phyloP scores from a whole-genome alignment of 2,113 vertebrate species.

The Dasypus novemcinctus region DNA sequence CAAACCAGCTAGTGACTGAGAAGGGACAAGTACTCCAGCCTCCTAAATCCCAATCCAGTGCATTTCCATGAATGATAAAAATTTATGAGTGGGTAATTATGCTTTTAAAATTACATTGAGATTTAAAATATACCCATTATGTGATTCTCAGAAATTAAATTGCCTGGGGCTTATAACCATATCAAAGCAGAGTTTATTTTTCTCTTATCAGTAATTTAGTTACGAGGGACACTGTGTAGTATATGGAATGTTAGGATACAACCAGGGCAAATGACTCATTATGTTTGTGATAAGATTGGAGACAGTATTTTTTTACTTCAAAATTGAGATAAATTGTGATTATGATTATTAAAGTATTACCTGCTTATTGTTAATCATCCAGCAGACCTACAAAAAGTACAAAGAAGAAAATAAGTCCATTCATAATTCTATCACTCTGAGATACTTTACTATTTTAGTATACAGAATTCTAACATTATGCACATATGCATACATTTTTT shows the following conservation, averaged over 20 bases:
- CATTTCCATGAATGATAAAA: background rate
- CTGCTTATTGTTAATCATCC: background rate
- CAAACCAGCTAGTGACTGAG: background rate
- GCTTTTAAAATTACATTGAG: constrained; percentile 28
- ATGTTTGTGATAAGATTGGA: background rate
- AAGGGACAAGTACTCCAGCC: background rate
- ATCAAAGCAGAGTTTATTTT: background rate
- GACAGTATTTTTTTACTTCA: background rate
- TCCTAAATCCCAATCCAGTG: background rate
- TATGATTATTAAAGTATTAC: background rate
- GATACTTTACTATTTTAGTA: background rate
- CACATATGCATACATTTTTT: background rate
- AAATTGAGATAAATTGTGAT: background rate
- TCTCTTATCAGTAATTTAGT: background rate
- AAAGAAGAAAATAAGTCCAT: background rate
- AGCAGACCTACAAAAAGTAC: background rate
- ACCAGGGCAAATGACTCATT: background rate
- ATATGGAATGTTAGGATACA: background rate
- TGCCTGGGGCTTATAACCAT: background rate
- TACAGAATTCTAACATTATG: background rate
- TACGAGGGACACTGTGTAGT: background rate
- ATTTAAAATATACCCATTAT: background rate
- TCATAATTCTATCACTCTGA: background rate
- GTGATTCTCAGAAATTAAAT: constrained; percentile 39
- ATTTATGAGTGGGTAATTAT: constrained; percentile 1